phyloP scores from a whole-genome alignment of 35 echinoderm and acorn worm genomes.

The Apostichopus japonicus region DNA sequence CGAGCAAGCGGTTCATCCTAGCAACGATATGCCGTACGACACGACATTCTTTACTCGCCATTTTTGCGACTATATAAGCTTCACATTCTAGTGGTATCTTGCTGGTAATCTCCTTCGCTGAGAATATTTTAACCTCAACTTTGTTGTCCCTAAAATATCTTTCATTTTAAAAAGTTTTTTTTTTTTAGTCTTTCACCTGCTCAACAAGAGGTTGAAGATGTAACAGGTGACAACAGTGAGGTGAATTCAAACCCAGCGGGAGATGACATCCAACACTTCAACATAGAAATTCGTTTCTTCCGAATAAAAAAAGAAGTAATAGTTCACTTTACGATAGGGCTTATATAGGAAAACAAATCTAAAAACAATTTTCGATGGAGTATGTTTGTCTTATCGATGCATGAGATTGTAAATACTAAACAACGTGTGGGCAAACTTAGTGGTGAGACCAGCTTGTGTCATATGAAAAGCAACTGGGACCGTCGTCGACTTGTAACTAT shows the following conservation, averaged over 20 bases:
- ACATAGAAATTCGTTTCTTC: slow-evolving; percentile 3
- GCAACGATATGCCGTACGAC: too few species aligned
- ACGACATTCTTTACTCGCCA: too few species aligned
- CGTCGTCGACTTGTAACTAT: too few species aligned
- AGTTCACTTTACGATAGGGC: too few species aligned
- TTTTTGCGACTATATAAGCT: too few species aligned
- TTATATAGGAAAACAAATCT: neutral
- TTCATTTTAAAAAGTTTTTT: neutral
- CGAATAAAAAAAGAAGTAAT: neutral
- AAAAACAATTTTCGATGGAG: neutral
- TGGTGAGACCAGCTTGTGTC: too few species aligned
- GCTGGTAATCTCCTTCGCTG: neutral
- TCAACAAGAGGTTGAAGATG: neutral
- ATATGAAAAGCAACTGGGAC: too few species aligned
- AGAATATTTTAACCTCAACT: neutral
- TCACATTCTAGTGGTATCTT: too few species aligned
- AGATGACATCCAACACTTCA: slow-evolving; percentile 6
- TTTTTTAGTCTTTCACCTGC: slow-evolving; percentile 40
- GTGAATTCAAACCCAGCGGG: slow-evolving; percentile 23
- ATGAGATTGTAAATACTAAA: too few species aligned
- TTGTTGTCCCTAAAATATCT: neutral
- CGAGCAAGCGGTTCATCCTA: too few species aligned
- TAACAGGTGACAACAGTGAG: neutral
- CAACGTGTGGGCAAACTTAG: too few species aligned
- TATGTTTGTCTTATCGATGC: neutral